Percentiles rank a stretch among this genome's conserved stretches.
Evolutionary conservation across 2,797 vertebrate genomes (phyloP).

Genomic region (Ptychadena robeensis): DNA sequence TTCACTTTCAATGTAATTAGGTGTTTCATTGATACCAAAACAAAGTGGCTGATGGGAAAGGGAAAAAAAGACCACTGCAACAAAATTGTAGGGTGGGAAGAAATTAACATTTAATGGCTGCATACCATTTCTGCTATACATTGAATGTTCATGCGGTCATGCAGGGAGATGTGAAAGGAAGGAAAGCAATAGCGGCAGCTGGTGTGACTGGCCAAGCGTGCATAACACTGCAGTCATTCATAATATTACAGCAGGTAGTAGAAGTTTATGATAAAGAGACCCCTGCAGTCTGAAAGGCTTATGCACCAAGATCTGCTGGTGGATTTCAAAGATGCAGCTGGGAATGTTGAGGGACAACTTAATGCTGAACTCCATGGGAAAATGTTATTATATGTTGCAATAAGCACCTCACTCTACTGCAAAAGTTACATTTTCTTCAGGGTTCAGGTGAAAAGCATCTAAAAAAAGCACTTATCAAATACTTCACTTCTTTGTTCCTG

Average conservation of each 20-base stretch:
- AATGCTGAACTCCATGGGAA: not conserved
- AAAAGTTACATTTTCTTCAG: too few relatives aligned
- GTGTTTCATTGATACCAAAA: constrained; percentile 29
- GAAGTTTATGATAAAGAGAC: constrained; percentile 16
- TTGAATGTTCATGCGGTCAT: not conserved
- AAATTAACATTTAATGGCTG: not conserved
- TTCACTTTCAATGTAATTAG: constrained; percentile 42
- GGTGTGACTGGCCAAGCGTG: not conserved
- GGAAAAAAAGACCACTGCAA: constrained; percentile 10
- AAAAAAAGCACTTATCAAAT: too few relatives aligned
- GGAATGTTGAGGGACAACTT: not conserved
- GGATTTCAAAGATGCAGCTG: not conserved
- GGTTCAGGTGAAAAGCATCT: too few relatives aligned
- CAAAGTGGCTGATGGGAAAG: not conserved
- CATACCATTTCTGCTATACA: not conserved
- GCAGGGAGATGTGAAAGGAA: not conserved
- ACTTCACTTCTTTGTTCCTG: too few relatives aligned
- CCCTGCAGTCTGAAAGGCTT: not conserved
- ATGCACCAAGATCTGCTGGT: not conserved
- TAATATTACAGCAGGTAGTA: not conserved
- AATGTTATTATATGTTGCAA: too few relatives aligned
- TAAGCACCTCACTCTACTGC: too few relatives aligned
- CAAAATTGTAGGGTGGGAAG: not conserved
- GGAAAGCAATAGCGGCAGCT: not conserved
- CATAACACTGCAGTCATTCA: constrained; percentile 29